phyloP scores from a whole-genome alignment of 92 coral and sea anemone species.

The Palythoa grandiflora region DNA sequence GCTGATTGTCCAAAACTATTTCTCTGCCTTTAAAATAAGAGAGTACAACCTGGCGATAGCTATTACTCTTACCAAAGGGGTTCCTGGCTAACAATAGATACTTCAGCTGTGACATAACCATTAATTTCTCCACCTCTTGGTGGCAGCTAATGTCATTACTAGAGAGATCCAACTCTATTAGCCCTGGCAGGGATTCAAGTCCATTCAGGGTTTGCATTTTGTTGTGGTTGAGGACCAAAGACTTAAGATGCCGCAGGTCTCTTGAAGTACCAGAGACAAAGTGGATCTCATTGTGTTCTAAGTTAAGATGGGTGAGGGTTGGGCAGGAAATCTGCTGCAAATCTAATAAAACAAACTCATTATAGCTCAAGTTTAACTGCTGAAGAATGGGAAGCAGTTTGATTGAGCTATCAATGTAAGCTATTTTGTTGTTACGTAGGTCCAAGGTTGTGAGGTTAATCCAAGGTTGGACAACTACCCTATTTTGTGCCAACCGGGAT shows the following conservation, averaged over 20 bases:
- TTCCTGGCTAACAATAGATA: conserved; percentile 70
- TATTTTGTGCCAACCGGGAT: conserved; percentile 81
- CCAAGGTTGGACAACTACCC: conserved; percentile 97
- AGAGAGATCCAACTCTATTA: conserved; percentile 83
- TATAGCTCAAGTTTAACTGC: conserved; percentile 84
- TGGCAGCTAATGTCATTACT: conserved; percentile 66
- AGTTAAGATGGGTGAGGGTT: conserved; percentile 75
- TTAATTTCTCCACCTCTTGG: conserved; percentile 79
- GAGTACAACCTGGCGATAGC: conserved; percentile 68
- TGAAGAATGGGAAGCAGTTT: conserved; percentile 89
- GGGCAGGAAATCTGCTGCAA: conserved; percentile 88
- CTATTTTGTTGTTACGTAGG: conserved; percentile 84
- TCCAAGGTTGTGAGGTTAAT: conserved; percentile 74
- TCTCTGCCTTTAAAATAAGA: conserved; percentile 76
- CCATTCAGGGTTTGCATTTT: conserved; percentile 81
- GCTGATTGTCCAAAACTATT: conserved; percentile 76
- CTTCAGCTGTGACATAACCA: conserved; percentile 79
- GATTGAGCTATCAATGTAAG: conserved; percentile 85
- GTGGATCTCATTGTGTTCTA: conserved; percentile 88
- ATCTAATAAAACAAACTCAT: conserved; percentile 90
- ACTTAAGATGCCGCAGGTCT: conserved; percentile 84
- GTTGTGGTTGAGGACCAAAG: conserved; percentile 80
- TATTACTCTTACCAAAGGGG: conserved; percentile 70
- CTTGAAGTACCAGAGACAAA: conserved; percentile 83
- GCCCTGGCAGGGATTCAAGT: conserved; percentile 80